Conservation (phyloP, 2,888 invertebrate genomes). For the Drosophila sordidula region DNA sequence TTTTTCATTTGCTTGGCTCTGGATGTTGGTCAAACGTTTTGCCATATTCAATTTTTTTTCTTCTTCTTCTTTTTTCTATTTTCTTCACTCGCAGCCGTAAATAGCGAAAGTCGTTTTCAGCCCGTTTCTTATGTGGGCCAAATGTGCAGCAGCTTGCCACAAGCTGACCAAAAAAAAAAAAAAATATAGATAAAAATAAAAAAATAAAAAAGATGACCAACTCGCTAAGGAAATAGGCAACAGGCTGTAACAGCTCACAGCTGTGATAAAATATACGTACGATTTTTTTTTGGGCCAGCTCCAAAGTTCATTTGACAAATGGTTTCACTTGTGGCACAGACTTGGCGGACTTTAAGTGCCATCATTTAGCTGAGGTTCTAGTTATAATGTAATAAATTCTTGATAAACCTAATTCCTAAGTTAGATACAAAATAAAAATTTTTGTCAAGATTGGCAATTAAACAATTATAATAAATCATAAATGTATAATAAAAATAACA, state of each 20-base stretch:
- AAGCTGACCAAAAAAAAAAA: constrained; percentile 25
- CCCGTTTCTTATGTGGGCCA: constrained; percentile 76
- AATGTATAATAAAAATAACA: no score
- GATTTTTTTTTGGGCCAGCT: constrained; percentile 4
- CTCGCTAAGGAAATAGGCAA: constrained; percentile 26
- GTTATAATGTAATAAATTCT: constrained; percentile 2
- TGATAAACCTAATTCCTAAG: not conserved
- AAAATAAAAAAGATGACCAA: constrained; percentile 14
- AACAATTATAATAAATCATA: no score
- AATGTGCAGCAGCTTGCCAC: constrained; percentile 66
- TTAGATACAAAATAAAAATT: no score
- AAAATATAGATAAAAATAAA: constrained; percentile 10
- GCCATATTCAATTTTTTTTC: constrained; percentile 49
- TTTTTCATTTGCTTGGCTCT: constrained; percentile 61
- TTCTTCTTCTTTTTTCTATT: constrained; percentile 12
- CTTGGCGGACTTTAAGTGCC: constrained; percentile 8
- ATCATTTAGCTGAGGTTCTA: not conserved
- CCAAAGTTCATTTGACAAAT: constrained; percentile 25
- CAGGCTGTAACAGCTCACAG: constrained; percentile 33
- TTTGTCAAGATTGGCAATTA: no score
- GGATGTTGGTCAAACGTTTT: constrained; percentile 69
- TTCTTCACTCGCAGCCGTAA: constrained; percentile 33
- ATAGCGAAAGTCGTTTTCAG: constrained; percentile 75
- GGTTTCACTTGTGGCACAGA: constrained; percentile 24
- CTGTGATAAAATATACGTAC: constrained; percentile 22